These are phyloP conservation scores for Thereva unica DNA, from an alignment of 2,888 invertebrate genomes.

Conservation along the genomic window DNA sequence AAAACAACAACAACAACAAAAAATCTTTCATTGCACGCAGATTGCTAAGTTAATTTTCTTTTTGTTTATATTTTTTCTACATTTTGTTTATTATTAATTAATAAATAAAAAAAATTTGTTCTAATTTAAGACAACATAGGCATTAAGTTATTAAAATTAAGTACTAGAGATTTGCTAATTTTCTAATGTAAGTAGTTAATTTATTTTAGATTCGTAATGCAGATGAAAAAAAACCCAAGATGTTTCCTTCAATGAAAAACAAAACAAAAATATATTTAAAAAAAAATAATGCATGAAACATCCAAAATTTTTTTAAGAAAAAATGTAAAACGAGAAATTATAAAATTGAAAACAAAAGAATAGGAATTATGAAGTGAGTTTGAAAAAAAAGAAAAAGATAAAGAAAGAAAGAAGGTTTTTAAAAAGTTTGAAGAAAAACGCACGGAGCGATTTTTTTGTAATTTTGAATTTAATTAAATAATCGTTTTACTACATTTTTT, in stretches of 20 bases:
- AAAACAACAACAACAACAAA: neutral
- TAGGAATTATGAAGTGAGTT: neutral
- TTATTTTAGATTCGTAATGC: constrained; percentile 37
- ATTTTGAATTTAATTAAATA: too few relatives aligned
- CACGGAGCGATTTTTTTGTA: too few relatives aligned
- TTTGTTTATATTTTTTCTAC: constrained; percentile 17
- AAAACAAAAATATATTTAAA: neutral
- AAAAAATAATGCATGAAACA: neutral
- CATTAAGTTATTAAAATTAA: constrained; percentile 16
- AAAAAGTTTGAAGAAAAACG: too few relatives aligned
- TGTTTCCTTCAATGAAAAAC: constrained; percentile 7
- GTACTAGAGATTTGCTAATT: constrained; percentile 29
- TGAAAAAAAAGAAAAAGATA: neutral
- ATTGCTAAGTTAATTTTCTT: constrained; percentile 30
- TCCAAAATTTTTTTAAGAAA: neutral
- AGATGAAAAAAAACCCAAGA: constrained; percentile 16
- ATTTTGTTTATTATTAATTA: neutral
- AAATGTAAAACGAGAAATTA: constrained; percentile 19
- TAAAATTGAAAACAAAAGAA: too few relatives aligned
- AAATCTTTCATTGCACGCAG: constrained; percentile 12
- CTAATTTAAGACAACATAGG: constrained; percentile 26
- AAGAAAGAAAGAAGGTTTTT: too few relatives aligned
- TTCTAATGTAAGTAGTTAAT: constrained; percentile 39
- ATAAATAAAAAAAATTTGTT: neutral
- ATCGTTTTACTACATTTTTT: too few relatives aligned